A percentile compares a stretch with the other conserved stretches of the same genome.
Evolutionary conservation across 1,140 invertebrate genomes (phyloP).

Genomic region (silkworm (Bombyx mori)): ASM3026992v2 NC_085130.1:9515001-9515500

Average conservation of each 20-base stretch:
- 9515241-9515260: too few species aligned
- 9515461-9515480: conserved; percentile 51
- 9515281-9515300: not conserved
- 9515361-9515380: conserved; percentile 32
- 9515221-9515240: too few species aligned
- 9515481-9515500: conserved; percentile 42
- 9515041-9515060: not conserved
- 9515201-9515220: too few species aligned
- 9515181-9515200: too few species aligned
- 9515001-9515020: too few species aligned
- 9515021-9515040: too few species aligned
- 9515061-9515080: not conserved
- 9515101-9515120: not conserved
- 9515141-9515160: conserved; percentile 1
- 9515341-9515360: conserved; percentile 8
- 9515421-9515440: conserved; percentile 66
- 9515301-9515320: conserved; percentile 27
- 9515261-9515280: too few species aligned
- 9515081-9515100: not conserved
- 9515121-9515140: not conserved
- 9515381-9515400: conserved; percentile 55
- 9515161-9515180: not conserved
- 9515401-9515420: conserved; percentile 67
- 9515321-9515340: not conserved
- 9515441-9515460: conserved; percentile 66